Conservation (phyloP, 2,113 vertebrate species). For the Pachypanchax playfairii region DNA sequence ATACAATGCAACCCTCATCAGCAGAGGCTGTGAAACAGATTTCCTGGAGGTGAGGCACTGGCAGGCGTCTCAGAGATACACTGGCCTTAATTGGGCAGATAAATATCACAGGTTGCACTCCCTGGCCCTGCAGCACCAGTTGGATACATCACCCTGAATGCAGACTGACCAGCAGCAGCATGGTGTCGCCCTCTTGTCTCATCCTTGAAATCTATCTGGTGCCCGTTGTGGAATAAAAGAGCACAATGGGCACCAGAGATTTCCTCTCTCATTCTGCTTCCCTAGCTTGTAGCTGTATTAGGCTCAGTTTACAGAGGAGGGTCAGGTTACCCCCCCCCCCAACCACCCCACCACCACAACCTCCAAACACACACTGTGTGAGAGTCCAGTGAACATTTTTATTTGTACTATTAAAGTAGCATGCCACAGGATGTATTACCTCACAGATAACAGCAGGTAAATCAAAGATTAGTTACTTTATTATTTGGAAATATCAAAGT, state of each 20-base stretch:
- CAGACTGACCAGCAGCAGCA: conserved; percentile 58
- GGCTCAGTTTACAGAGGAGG: conserved; percentile 5
- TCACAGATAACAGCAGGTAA: conserved; percentile 4
- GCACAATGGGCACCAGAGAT: conserved; percentile 36
- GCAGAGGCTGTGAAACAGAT: conserved; percentile 52
- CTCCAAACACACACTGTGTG: no score
- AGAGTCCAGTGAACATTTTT: conserved; percentile 15
- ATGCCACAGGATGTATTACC: background rate
- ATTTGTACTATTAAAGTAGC: background rate
- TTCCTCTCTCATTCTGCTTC: conserved; percentile 33
- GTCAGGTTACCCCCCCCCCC: background rate
- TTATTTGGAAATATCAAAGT: conserved; percentile 29
- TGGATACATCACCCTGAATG: conserved; percentile 65
- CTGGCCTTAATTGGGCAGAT: conserved; percentile 78
- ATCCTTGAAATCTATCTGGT: conserved; percentile 50
- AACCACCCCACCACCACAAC: no score
- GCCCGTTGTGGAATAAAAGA: conserved; percentile 60
- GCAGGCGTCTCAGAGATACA: conserved; percentile 55
- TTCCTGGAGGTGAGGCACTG: conserved; percentile 52
- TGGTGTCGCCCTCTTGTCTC: conserved; percentile 43
- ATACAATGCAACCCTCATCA: conserved; percentile 55
- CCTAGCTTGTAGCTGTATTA: conserved; percentile 18
- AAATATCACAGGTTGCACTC: conserved; percentile 71
- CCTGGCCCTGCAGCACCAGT: conserved; percentile 48
- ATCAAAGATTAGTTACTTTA: background rate